Evolutionary conservation across 2,797 vertebrate species (phyloP), one percentile per base, ranked within the genome.

Genomic region (Austrolebias charrua): DNA sequence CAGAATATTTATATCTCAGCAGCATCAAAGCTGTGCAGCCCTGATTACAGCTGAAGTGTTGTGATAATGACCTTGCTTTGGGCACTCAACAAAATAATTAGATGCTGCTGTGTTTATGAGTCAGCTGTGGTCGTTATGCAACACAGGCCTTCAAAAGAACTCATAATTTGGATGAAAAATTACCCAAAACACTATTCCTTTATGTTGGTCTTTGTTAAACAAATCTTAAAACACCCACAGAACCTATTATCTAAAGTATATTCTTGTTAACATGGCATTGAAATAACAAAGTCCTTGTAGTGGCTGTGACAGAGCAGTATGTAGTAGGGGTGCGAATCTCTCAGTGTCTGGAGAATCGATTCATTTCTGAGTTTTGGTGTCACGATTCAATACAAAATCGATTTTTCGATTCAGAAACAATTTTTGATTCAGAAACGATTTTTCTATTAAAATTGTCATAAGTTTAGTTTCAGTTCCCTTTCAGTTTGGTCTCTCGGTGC

Each of bases 51-150:
- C 64, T 85, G 81, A 88, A 85, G 78, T 83, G 76, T 78, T 88
- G 82, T 45, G 35, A 67, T 83, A 76, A 85, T 87, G 89, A 90
- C 90, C 90, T 89, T 86, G 87, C 85, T 86, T 75, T 10, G 55
- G 80, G 81, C 75, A 63, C 73, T 76, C 66, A 38, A 87, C 82
- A 51, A 84, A 85, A 87, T 88, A 90, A 90, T 89, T 87, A 84
- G 82, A 82, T 55, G 71, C 80, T 82, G 78, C 77, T 73, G 73
- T 79, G 84, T 78, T 88, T 85, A 69, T 87, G 84, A 89, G 74
- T 88, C 88, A 86, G 86, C 80, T 81, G 63, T 80, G 68, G 66
- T 71, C 31, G 29, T 87, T 88, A 86, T 24, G 69, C 81, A 81
- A 86, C 78, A 55, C 52, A 4, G 59, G 57, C 45, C 29, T 69